A percentile compares a stretch with the other conserved stretches of the same genome.
phyloP scores from a whole-genome alignment of 92 coral and sea anemone genomes.

The Parazoanthus swiftii region DNA sequence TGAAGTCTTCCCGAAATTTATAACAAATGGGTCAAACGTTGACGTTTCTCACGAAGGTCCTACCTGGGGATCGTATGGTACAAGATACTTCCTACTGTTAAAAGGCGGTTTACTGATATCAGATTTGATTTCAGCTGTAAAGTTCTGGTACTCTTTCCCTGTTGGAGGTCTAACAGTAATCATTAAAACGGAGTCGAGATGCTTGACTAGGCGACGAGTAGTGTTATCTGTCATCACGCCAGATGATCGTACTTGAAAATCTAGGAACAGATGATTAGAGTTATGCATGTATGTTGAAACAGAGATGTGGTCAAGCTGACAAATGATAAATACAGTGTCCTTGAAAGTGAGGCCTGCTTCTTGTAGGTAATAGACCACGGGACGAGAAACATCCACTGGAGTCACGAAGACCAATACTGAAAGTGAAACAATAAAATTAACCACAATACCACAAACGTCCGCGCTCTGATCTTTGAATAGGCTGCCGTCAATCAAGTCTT shows the following conservation, averaged over 20 bases:
- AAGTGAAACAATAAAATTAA: not conserved
- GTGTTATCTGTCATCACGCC: not conserved
- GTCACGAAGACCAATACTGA: slow-evolving; percentile 38
- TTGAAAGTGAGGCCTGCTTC: not conserved
- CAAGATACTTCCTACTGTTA: not conserved
- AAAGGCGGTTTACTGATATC: slow-evolving; percentile 14
- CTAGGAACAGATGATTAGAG: not conserved
- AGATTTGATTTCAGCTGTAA: not conserved
- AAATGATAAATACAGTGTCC: slow-evolving; percentile 32
- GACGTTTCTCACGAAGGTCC: not conserved
- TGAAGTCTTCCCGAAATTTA: not conserved
- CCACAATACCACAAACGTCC: not conserved
- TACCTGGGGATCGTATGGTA: not conserved
- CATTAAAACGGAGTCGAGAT: slow-evolving; percentile 24
- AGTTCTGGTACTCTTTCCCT: slow-evolving; percentile 1
- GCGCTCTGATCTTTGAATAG: no score
- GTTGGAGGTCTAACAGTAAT: slow-evolving; percentile 17
- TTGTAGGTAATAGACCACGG: slow-evolving; percentile 19
- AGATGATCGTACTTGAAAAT: not conserved
- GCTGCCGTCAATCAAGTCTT: no score
- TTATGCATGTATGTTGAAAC: not conserved
- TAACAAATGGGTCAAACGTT: no score
- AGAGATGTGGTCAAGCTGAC: not conserved
- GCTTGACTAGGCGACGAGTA: not conserved
- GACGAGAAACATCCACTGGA: not conserved